Conservation (phyloP, 1,140 invertebrate genomes). For the Oscheius sp. region DNA sequence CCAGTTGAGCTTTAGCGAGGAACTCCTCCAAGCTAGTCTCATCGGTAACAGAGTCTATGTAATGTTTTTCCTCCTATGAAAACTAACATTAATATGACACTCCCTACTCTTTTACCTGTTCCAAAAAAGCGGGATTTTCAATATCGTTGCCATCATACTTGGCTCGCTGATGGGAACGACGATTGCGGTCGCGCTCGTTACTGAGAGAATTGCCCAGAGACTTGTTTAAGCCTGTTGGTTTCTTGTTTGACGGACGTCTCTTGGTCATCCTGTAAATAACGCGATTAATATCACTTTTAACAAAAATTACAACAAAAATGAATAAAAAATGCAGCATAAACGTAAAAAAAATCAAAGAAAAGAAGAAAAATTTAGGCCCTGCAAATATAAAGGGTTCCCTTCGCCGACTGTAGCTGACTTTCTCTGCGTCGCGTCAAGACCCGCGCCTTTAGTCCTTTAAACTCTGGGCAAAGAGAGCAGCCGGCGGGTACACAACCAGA, state of each 20-base stretch:
- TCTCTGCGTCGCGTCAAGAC: too few species aligned
- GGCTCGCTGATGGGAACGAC: slow-evolving; percentile 32
- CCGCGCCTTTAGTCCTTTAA: too few species aligned
- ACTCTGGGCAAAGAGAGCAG: too few species aligned
- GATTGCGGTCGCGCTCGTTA: slow-evolving; percentile 41
- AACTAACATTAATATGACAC: not conserved
- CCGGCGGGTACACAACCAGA: too few species aligned
- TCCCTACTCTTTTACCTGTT: slow-evolving; percentile 26
- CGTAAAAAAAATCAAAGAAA: not conserved
- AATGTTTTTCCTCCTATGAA: slow-evolving; percentile 41
- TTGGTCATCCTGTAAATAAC: slow-evolving; percentile 50
- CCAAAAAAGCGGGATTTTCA: slow-evolving; percentile 39
- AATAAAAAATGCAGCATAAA: too few species aligned
- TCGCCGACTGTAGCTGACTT: too few species aligned
- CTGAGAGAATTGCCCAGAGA: slow-evolving; percentile 55
- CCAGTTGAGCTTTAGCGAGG: slow-evolving; percentile 84
- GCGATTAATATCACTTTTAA: not conserved
- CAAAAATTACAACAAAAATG: not conserved
- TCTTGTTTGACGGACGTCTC: slow-evolving; percentile 45
- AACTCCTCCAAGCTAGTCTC: slow-evolving; percentile 93
- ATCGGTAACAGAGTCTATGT: slow-evolving; percentile 74
- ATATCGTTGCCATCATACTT: slow-evolving; percentile 39
- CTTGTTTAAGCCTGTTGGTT: slow-evolving; percentile 53
- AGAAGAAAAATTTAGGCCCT: not conserved
- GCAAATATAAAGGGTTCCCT: too few species aligned